Evolutionary conservation across 1,140 invertebrate genomes (phyloP), one percentile per base, ranked within the genome.

Genomic region (Cheumatopsyche charites): DNA sequence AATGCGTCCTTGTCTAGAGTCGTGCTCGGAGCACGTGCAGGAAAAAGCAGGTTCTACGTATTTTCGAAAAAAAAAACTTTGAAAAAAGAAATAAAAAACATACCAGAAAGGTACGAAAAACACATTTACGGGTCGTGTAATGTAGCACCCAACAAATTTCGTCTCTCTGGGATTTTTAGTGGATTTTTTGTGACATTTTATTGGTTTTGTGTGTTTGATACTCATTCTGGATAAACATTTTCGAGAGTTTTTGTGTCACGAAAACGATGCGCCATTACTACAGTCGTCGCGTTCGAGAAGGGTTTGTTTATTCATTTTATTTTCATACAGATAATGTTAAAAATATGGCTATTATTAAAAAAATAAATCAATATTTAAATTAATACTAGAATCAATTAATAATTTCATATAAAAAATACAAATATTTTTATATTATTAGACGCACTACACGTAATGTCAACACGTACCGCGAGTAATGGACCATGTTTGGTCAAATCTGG

Each of bases 61-160:
- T 47, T 15, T 67, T 72, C 29, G 19, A 29, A 17, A 36, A 36
- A 36, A 36, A 36, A n/a, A n/a, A n/a, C n/a, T n/a, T n/a, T n/a
- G n/a, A n/a, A n/a, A n/a, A n/a, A n/a, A n/a, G n/a, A n/a, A n/a
- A n/a, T n/a, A n/a, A n/a, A 36, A 36, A 36, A 36, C 29, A 36
- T 36, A 36, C 29, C 29, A 36, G 29, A 36, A 63, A 67, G 65
- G 62, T 62, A 67, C 36, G 69, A 52, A 76, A 58, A 73, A 71
- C 47, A 76, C 71, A 73, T 73, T 76, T 73, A 69, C 69, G 58
- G 72, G 52, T 65, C 74, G 58, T 73, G 74, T 76, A 73, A 73
- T 76, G 65, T 75, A 73, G 74, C 74, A 76, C 74, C 72, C 73
- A 68, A 76, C 74, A 76, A 73, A 76, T 76, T 76, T 73, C 62